These are phyloP conservation scores for Xestobium rufovillosum DNA, from an alignment of 2,888 invertebrate genomes.

Conservation along the genomic window DNA sequence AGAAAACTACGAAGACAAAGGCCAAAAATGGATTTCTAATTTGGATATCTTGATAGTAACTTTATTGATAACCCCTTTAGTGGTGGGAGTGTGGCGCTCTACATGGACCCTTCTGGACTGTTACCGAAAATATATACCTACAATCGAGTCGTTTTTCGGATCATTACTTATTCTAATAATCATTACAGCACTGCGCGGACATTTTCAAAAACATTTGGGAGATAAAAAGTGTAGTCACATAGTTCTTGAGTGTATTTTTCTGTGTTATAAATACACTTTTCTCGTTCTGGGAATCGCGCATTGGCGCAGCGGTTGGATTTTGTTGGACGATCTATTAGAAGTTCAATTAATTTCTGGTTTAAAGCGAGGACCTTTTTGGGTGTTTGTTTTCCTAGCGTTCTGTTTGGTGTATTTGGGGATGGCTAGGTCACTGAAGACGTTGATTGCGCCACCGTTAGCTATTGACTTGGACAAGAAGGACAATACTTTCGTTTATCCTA, in stretches of 20 bases:
- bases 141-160: slow-evolving; percentile 48
- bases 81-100: slow-evolving; percentile 50
- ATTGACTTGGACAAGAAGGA: slow-evolving; percentile 52
- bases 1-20: slow-evolving; percentile 19
- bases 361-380: neutral
- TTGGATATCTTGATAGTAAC: slow-evolving; percentile 43
- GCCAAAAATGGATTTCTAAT: slow-evolving; percentile 29
- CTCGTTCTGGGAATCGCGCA: slow-evolving; percentile 46
- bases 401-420: slow-evolving; percentile 17
- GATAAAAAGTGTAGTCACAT: slow-evolving; percentile 16
- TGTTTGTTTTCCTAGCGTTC: too few relatives aligned
- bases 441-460: slow-evolving; percentile 52
- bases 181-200: slow-evolving; percentile 42
- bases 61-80: slow-evolving; percentile 45
- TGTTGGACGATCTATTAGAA: slow-evolving; percentile 34
- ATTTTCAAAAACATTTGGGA: slow-evolving; percentile 27
- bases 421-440: slow-evolving; percentile 45
- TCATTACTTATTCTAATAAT: slow-evolving; percentile 50
- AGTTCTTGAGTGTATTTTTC: slow-evolving; percentile 10
- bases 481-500: slow-evolving; percentile 53
- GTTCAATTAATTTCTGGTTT: slow-evolving; percentile 2
- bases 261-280: slow-evolving; percentile 45
- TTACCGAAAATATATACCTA: slow-evolving; percentile 46
- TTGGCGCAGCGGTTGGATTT: slow-evolving; percentile 49
- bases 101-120: slow-evolving; percentile 48